Conservation (phyloP, 2,888 invertebrate genomes). For the Hylaea fasciaria region DNA sequence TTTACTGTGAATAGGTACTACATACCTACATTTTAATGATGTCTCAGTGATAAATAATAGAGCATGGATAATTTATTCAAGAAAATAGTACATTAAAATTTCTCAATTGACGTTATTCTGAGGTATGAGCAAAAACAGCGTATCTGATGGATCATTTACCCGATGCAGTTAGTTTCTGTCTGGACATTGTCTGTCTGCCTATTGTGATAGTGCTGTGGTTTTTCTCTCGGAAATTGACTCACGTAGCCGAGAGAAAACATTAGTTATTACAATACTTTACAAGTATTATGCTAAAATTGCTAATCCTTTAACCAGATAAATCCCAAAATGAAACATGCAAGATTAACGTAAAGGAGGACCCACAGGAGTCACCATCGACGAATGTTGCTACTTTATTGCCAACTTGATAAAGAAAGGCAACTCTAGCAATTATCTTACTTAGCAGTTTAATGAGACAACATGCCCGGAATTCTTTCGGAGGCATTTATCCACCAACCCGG, state of each 20-base stretch:
- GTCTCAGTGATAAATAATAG: not conserved
- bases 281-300: too few species aligned
- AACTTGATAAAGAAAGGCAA: too few species aligned
- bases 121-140: constrained; percentile 3
- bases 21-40: not conserved
- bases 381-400: too few species aligned
- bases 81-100: not conserved
- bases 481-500: too few species aligned
- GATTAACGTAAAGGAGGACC: too few species aligned
- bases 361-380: too few species aligned
- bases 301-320: too few species aligned
- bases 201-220: constrained; percentile 29
- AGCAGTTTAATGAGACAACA: too few species aligned
- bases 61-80: not conserved
- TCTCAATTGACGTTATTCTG: not conserved
- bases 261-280: not conserved
- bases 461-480: too few species aligned
- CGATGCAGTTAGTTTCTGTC: constrained; percentile 48
- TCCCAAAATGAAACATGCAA: too few species aligned
- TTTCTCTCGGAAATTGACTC: constrained; percentile 13
- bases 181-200: constrained; percentile 52
- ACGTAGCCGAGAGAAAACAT: not conserved
- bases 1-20: not conserved
- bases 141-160: constrained; percentile 44
- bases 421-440: too few species aligned